Percentiles rank a stretch among this genome's conserved stretches.
Conservation (phyloP, 2,888 invertebrate genomes). For the Sceliomorpha sp. region DNA sequence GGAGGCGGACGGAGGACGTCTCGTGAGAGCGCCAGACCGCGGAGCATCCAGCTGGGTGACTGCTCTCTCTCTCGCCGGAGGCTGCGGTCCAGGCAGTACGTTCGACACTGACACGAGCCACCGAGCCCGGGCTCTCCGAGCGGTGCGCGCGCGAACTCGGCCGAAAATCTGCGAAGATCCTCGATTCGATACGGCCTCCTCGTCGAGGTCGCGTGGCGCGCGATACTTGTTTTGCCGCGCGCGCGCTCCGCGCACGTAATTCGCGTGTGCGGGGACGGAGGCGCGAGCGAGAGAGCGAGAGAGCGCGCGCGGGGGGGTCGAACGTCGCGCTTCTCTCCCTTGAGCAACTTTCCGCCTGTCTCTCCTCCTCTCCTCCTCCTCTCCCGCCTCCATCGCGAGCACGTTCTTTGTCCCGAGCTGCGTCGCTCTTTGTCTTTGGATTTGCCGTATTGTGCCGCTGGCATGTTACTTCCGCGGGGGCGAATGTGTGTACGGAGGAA, state of each 20-base stretch:
- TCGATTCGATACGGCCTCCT: conserved; percentile 71
- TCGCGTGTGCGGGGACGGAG: background rate
- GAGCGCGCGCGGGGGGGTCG: conserved; percentile 5
- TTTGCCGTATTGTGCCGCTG: conserved; percentile 9
- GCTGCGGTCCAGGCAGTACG: conserved; percentile 75
- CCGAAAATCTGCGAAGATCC: conserved; percentile 77
- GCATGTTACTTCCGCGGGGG: conserved; percentile 13
- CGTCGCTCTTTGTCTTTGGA: conserved; percentile 29
- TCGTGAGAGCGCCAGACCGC: too few species aligned
- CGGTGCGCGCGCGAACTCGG: conserved; percentile 67
- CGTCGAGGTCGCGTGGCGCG: conserved; percentile 65
- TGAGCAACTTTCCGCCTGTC: conserved; percentile 1
- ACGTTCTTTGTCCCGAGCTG: conserved; percentile 31
- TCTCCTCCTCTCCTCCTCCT: conserved; percentile 5
- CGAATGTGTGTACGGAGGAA: conserved; percentile 51
- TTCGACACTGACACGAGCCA: conserved; percentile 70
- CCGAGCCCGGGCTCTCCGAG: conserved; percentile 68
- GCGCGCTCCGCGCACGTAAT: conserved; percentile 49
- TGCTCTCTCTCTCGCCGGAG: conserved; percentile 44
- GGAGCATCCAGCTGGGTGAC: too few species aligned
- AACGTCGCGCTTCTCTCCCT: background rate
- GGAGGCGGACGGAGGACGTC: too few species aligned
- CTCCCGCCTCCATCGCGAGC: conserved; percentile 14
- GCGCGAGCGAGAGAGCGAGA: background rate
- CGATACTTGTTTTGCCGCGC: conserved; percentile 51